Base-by-base conservation (phyloP, 2,113 vertebrate genomes). In the Stictonetta naevosa region DNA sequence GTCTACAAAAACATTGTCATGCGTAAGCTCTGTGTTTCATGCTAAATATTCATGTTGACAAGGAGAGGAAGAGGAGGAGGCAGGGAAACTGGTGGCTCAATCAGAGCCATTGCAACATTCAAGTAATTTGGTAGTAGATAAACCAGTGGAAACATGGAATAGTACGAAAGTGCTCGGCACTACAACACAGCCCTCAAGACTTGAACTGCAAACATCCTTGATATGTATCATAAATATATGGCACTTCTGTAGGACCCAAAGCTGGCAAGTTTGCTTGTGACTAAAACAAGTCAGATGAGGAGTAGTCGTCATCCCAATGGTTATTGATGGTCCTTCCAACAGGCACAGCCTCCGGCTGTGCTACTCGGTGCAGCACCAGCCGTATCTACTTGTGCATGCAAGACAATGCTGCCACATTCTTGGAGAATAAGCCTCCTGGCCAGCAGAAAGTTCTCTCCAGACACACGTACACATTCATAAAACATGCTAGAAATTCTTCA, bases 201-300 rank as follows among this genome's bases (percentile, higher is more conserved):
- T 4, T 90, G 83, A 97, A 71, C 93, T 87, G 94, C 96, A 96
- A 89, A 93, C 83, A 94, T 90, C 94, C 93, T 96, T 96, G 96
- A 95, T 96, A 96, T 83, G 92, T 92, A 96, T 94, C 95, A 97
- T 97, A 97, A 98, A 97, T 97, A 98, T 96, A 97, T 97, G 92
- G 97, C 97, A 96, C 96, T 96, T 97, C 69, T 83, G 74, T 84
- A 95, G 55, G 88, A 84, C 56, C 52, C 74, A 93, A 96, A 94
- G 92, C 93, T 91, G 96, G 91, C 93, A 95, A 79, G 87, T 95
- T 90, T 92, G 78, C 89, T 93, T 62, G 72, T 92, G 89, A 95
- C 76, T 26, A 7, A 88, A 80, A 79, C 44, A 56, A 86, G 67
- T 91, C 88, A 91, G 53, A 58, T 42, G 34, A 84, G 81, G 88